Evolutionary conservation across 1,140 invertebrate species (phyloP), one percentile per base, ranked within the genome.

Genomic region (Spodoptera frugiperda): DNA sequence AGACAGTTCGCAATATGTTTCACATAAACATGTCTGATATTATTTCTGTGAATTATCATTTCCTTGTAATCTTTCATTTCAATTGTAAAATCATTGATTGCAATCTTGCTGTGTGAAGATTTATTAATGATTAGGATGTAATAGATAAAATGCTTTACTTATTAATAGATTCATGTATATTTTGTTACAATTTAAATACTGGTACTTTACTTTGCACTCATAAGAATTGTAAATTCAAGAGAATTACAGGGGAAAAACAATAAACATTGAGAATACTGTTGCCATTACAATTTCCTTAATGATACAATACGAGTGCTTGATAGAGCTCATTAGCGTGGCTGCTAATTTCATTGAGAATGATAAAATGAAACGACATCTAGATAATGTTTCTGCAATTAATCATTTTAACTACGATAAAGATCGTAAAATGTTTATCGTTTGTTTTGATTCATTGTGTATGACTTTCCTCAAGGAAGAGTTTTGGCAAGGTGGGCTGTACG

Each of bases 211-310:
- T 21, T 3, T 8, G 17, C 4, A 14, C 54, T 10, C 21, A 30
- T 6, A 11, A 25, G 54, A 57, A 55, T 21, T 14, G 33, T 14
- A 2, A 30, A 25, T 25, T 30, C 14, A 30, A 3, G 0, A 25
- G 10, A 57, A 57, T 14, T 30, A 30, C 10, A 11, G 10, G 17
- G 12, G 14, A n/a, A 30, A 14, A 21, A 14, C 17, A 57, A 57
- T 57, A 30, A 57, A 57, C 33, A 63, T 63, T 63, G 2, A 63
- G 25, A 39, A 54, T 33, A 44, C 44, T 44, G n/a, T 63, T 17
- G 15, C 2, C 9, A 39, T 39, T 17, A 63, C 15, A 15, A 63
- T 63, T 61, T 63, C 59, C 59, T 63, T 9, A 63, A 63, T 63
- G 33, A 63, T 12, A 63, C 15, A 3, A 15, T 3, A 17, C 19